Conservation (phyloP, 2,113 vertebrate species). For the Macheiramphus alcinus region DNA sequence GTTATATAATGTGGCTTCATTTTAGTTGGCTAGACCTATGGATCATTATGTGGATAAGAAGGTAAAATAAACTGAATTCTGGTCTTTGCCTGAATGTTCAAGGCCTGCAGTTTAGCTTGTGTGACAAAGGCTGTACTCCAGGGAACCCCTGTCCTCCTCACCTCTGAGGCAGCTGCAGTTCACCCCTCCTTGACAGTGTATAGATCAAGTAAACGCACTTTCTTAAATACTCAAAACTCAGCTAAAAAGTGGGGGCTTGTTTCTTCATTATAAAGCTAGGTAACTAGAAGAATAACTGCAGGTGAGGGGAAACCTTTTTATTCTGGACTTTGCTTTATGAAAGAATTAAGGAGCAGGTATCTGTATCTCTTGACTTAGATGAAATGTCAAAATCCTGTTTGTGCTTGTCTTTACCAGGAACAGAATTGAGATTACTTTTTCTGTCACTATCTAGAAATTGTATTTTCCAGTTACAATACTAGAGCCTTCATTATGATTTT, state of each 20-base stretch:
- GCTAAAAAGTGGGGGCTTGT: background rate
- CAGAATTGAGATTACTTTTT: background rate
- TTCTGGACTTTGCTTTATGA: background rate
- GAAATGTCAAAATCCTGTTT: background rate
- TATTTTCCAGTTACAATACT: background rate
- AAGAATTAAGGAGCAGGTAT: background rate
- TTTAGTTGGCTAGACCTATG: background rate
- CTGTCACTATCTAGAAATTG: background rate
- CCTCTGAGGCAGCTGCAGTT: background rate
- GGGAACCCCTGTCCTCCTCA: background rate
- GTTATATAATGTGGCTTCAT: background rate
- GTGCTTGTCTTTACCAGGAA: background rate
- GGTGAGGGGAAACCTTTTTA: background rate
- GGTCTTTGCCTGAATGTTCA: background rate
- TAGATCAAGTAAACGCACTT: background rate
- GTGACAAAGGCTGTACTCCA: background rate
- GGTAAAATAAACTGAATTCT: background rate
- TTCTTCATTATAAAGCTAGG: background rate
- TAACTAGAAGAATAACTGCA: background rate
- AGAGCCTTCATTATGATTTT: background rate
- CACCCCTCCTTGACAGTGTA: background rate
- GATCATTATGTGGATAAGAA: background rate
- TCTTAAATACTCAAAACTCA: background rate
- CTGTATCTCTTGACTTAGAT: background rate
- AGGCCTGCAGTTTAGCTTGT: background rate